A percentile compares a stretch with the other conserved stretches of the same genome.
These are phyloP conservation scores for Pollenia angustigena DNA, from an alignment of 2,888 invertebrate genomes.

Conservation along the genomic window DNA sequence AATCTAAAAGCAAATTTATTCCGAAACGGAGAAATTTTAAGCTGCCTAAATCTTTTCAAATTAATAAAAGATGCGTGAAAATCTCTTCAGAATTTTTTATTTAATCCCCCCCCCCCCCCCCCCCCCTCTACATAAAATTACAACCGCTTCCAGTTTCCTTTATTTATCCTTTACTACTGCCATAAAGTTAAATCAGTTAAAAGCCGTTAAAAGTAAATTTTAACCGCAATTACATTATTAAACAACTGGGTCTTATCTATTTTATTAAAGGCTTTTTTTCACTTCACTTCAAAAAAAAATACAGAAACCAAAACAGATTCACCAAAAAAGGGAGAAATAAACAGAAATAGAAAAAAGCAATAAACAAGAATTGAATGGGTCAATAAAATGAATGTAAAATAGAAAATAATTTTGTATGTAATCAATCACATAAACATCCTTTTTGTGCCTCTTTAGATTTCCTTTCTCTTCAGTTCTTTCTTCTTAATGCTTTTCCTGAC, in stretches of 20 bases:
- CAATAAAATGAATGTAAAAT: slow-evolving; percentile 54
- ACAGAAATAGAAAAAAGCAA: no score
- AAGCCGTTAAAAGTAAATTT: slow-evolving; percentile 23
- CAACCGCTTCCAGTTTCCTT: not conserved
- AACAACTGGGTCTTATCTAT: slow-evolving; percentile 8
- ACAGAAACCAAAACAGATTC: not conserved
- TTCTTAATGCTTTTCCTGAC: not conserved
- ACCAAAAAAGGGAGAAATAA: not conserved
- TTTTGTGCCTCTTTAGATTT: not conserved
- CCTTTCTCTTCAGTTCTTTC: not conserved
- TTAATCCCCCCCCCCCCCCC: not conserved
- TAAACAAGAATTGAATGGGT: slow-evolving; percentile 20
- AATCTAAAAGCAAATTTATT: not conserved
- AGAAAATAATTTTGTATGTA: slow-evolving; percentile 46
- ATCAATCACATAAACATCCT: slow-evolving; percentile 52
- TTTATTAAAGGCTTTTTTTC: no score
- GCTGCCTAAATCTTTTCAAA: not conserved
- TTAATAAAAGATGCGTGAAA: slow-evolving; percentile 1
- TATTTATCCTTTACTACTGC: slow-evolving; percentile 1
- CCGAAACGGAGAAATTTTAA: not conserved
- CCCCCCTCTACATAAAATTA: not conserved
- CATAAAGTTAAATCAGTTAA: slow-evolving; percentile 12
- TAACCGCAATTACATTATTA: slow-evolving; percentile 30
- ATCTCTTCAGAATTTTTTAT: not conserved
- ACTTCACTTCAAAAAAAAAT: not conserved